Conservation (phyloP, 2,797 vertebrate species). For the Ctenosaura bakeri region DNA sequence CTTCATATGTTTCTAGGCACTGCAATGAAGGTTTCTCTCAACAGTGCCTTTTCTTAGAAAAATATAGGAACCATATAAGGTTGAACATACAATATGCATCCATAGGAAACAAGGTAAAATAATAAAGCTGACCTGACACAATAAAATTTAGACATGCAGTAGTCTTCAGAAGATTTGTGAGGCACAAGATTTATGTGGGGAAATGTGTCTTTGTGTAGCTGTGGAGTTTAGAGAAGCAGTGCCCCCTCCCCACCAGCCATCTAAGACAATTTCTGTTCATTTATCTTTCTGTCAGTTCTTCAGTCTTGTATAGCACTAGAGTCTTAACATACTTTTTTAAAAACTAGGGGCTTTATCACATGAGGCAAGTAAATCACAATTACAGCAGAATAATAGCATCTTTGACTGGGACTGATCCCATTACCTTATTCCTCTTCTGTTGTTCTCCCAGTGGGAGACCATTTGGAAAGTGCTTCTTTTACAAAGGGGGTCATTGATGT, state of each 20-base stretch:
- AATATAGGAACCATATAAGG: not conserved
- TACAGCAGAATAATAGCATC: too few relatives aligned
- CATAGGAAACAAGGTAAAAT: not conserved
- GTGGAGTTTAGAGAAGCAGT: not conserved
- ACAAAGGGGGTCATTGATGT: too few relatives aligned
- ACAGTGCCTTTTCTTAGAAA: not conserved
- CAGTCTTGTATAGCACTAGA: not conserved
- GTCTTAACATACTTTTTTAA: not conserved
- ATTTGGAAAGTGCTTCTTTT: too few relatives aligned
- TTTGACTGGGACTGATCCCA: too few relatives aligned
- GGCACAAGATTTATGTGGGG: not conserved
- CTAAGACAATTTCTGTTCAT: conserved; percentile 1
- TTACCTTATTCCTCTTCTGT: too few relatives aligned
- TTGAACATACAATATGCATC: too few relatives aligned
- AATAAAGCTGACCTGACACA: not conserved
- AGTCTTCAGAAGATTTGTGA: not conserved
- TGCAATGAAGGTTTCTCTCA: not conserved
- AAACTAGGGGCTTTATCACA: too few relatives aligned
- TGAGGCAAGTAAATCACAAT: too few relatives aligned
- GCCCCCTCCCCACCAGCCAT: too few relatives aligned
- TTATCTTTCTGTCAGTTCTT: not conserved
- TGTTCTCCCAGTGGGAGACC: too few relatives aligned
- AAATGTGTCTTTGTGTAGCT: not conserved
- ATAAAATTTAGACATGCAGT: not conserved
- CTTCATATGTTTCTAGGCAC: not conserved